Conservation (phyloP, 2,113 vertebrate genomes). For the Myotis brandtii region DNA sequence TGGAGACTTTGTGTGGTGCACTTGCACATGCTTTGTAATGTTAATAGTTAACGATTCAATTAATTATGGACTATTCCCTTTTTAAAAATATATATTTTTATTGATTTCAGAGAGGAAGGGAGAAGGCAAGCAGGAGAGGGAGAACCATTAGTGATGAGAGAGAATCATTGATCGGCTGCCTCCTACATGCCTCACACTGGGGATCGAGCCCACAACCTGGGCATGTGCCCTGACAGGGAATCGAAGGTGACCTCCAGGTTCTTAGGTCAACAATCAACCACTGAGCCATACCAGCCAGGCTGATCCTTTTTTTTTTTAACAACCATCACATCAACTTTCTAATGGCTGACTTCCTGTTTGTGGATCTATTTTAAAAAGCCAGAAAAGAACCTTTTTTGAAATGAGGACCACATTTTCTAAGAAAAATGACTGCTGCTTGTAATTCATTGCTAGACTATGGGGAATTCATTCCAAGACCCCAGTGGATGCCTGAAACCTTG, state of each 20-base stretch:
- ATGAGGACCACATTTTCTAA: background rate
- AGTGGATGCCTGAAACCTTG: background rate
- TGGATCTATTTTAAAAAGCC: background rate
- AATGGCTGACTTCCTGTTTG: background rate
- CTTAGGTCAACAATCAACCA: too few species aligned
- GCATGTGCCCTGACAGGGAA: too few species aligned
- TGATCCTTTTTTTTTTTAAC: background rate
- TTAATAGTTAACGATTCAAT: background rate
- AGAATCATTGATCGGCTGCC: too few species aligned
- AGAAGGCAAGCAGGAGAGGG: too few species aligned
- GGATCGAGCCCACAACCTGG: too few species aligned
- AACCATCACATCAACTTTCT: background rate
- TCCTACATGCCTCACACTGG: too few species aligned
- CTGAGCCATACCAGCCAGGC: too few species aligned
- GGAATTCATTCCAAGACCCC: background rate
- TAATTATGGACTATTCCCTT: background rate
- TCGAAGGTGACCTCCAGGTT: too few species aligned
- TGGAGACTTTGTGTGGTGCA: background rate
- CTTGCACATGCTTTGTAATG: background rate
- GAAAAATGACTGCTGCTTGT: background rate
- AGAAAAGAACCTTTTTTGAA: constrained; percentile 4
- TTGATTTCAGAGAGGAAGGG: too few species aligned
- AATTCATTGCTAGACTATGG: background rate
- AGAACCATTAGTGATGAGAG: too few species aligned
- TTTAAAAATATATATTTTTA: too few species aligned